Base-by-base conservation (phyloP, 2,113 vertebrate species). In the Sinocyclocheilus rhinocerous region DNA sequence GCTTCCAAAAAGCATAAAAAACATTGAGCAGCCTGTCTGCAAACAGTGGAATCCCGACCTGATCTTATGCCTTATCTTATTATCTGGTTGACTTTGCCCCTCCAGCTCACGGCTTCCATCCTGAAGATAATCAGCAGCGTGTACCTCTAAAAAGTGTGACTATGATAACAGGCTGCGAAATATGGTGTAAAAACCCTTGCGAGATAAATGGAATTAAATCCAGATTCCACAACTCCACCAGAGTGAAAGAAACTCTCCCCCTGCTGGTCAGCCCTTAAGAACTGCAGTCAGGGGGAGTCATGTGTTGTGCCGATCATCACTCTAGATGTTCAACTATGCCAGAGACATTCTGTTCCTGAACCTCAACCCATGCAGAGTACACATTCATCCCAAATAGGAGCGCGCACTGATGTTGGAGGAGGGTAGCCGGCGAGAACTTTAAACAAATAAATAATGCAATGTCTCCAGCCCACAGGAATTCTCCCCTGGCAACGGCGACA, bases 381-480 rank as follows among this genome's bases (percentile, higher is more conserved):
- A 90, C 93, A 93, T 93, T 93, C 91, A 92, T 94, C 95, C 94
- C 95, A 95, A 94, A 93, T 90, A 93, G 90, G 78, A 93, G 92
- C 92, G 50, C 10, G 50, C 42, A 69, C 50, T 36, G 91, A 92
- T 89, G 91, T 92, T 89, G 92, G 92, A 92, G 88, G 92, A 36
- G 85, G 91, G 90, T 36, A 91, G 90, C 90, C 87, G 93, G 80
- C 89, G 90, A 94, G 94, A 94, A 94, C 93, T 95, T 95, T 94
- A 95, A 95, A 94, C 96, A 96, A 95, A 97, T 95, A 95, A 97
- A 97, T 95, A 96, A 96, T 94, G 94, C 93, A 94, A 95, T 94
- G 95, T 94, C 95, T 96, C 94, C 95, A 96, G 93, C 94, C 96
- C 96, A 86, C 97, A 97, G 96, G 96, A 97, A 97, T 97, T 96